Percentiles rank a stretch among this genome's conserved stretches.
These are phyloP conservation scores for Muscicapa adusta DNA, from an alignment of 2,113 vertebrate species.

Conservation along the genomic window DNA sequence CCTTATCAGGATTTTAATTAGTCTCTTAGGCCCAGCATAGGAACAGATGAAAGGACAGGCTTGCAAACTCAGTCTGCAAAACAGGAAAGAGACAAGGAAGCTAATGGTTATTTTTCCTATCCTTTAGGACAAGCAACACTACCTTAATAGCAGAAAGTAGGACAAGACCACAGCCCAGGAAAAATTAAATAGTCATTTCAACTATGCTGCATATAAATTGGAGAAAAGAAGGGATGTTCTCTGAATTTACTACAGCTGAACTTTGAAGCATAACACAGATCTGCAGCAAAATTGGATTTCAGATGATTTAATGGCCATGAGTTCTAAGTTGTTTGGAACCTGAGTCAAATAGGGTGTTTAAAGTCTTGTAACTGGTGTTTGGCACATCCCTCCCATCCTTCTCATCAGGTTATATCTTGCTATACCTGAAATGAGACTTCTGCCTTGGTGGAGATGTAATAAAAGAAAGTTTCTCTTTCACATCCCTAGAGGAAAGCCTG, in stretches of 20 bases:
- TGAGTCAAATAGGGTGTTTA: neutral
- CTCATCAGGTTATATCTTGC: neutral
- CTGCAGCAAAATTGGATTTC: neutral
- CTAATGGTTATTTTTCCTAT: neutral
- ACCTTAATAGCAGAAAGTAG: neutral
- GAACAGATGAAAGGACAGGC: slow-evolving; percentile 24
- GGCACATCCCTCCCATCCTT: neutral
- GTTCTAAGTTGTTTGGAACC: neutral
- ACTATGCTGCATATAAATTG: neutral
- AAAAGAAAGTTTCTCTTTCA: neutral
- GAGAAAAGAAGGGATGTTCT: neutral
- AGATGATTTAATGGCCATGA: neutral
- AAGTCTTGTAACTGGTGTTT: neutral
- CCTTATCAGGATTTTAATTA: slow-evolving; percentile 24
- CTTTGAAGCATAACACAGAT: neutral
- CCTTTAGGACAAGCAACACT: neutral
- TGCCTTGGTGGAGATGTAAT: neutral
- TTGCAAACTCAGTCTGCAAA: neutral
- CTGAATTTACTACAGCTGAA: neutral
- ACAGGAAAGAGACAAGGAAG: neutral
- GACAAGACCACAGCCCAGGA: neutral
- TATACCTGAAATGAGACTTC: neutral
- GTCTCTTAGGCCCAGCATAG: neutral
- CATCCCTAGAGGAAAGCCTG: neutral
- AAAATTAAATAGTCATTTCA: slow-evolving; percentile 1